Conservation (phyloP, 1,140 invertebrate genomes). For the Calosoma granatense region DNA sequence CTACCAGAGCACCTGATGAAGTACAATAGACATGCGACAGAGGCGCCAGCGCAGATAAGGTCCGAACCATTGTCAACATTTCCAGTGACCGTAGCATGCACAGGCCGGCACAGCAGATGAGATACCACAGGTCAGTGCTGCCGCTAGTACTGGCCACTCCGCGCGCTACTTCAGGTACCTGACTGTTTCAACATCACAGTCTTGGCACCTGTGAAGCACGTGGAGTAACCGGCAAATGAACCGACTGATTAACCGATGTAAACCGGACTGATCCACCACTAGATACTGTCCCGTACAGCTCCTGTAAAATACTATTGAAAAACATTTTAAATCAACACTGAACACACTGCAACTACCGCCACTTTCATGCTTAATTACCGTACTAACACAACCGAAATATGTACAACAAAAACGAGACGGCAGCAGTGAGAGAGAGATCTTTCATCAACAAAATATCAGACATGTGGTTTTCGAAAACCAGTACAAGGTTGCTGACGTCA, state of each 20-base stretch:
- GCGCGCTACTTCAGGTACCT: conserved; percentile 98
- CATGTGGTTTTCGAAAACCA: conserved; percentile 11
- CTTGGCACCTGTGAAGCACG: conserved; percentile 65
- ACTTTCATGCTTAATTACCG: too few species aligned
- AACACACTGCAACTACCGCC: too few species aligned
- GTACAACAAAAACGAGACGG: too few species aligned
- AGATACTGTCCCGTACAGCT: too few species aligned
- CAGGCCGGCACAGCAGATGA: neutral
- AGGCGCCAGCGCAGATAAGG: conserved; percentile 10
- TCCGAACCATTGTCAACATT: neutral
- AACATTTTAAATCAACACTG: too few species aligned
- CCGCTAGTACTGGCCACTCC: conserved; percentile 42
- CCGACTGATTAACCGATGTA: too few species aligned
- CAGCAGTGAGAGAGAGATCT: too few species aligned
- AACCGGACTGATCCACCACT: too few species aligned
- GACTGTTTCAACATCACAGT: conserved; percentile 62
- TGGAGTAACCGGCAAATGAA: conserved; percentile 38
- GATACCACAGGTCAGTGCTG: neutral
- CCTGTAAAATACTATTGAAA: too few species aligned
- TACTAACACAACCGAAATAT: too few species aligned
- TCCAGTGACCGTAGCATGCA: neutral
- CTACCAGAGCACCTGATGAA: conserved; percentile 97
- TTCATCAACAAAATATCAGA: conserved; percentile 9
- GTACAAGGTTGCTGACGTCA: conserved; percentile 11
- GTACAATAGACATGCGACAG: conserved; percentile 90